phyloP scores from a whole-genome alignment of 2,797 vertebrate genomes.

The Buceros bicornis region DNA sequence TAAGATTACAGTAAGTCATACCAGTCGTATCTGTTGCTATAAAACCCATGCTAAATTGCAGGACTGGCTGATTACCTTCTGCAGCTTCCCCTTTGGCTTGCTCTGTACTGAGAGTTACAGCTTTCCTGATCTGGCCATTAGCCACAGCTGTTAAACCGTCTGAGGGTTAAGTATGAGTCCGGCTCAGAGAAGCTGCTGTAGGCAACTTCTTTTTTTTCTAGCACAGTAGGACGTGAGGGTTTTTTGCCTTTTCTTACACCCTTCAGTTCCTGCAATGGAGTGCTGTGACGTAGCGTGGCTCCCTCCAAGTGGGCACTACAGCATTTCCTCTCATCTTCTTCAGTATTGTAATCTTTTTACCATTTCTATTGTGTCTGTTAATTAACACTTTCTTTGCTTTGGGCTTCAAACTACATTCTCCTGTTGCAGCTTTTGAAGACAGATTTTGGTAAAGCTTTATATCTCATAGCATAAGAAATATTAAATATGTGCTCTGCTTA shows the following conservation, averaged over 20 bases:
- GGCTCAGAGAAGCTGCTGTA: background rate
- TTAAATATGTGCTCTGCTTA: slow-evolving; percentile 2
- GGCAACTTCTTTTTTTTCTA: background rate
- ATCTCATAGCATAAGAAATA: background rate
- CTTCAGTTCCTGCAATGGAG: background rate
- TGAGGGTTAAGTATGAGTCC: background rate
- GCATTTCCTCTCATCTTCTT: background rate
- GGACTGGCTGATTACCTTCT: slow-evolving; percentile 7
- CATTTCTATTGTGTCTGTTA: background rate
- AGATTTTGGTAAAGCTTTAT: background rate
- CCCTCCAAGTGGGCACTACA: background rate
- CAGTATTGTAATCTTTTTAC: background rate
- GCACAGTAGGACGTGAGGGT: background rate
- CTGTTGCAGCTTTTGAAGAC: background rate
- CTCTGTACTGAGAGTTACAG: background rate
- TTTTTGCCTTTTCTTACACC: background rate
- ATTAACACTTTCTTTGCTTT: slow-evolving; percentile 25
- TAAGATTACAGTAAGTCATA: background rate
- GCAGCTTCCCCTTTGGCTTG: slow-evolving; percentile 13
- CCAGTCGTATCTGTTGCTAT: background rate
- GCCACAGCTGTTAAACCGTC: background rate
- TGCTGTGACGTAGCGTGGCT: background rate
- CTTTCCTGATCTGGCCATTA: slow-evolving; percentile 20
- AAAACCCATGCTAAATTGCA: background rate
- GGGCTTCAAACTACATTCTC: background rate